Base-by-base conservation (phyloP, 53 echinoderm and acorn worm species). In the Holothuria leucospilota region DNA sequence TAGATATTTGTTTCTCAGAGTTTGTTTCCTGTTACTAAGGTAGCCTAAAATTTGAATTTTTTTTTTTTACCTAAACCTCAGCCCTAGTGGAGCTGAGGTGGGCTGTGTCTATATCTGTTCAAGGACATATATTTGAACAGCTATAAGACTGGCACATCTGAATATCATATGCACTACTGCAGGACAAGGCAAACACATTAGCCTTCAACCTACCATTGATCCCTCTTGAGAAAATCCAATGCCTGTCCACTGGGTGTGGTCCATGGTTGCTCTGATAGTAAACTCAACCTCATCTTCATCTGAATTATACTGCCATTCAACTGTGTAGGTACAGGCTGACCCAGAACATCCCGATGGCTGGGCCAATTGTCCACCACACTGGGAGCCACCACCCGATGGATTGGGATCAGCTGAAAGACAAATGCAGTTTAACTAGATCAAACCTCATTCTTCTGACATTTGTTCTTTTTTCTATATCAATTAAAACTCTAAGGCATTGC, bases 161-260 rank as follows among this genome's bases (percentile, higher is more conserved):
- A 18, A 63, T 15, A 27, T 34, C 34, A 34, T 34, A 34, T 34
- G 1, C 3, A 63, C 23, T 27, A 9, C 23, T 10, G 13, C 64
- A 63, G 64, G 64, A 63, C 8, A 23, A 23, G 6, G 20, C 34
- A 34, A 34, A 34, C 3, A 34, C 3, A 34, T 34, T n/a, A n/a
- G 34, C 34, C 3, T 34, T 11, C 39, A 70, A 73, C 89, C 59
- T 77, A 95, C 94, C 95, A 96, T 96, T 5, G 29, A 29, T 9
- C 93, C 91, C 39, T 82, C 63, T 4, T 14, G 25, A 10, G 98
- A 95, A 75, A 97, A 93, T 0, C 92, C 98, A 62, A 97, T 77
- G 15, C 93, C 98, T 13, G 91, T 91, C 98, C 98, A 97, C 27
- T 68, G 60, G 79, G 89, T 73, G 18, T 0, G 5, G 0, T 40